Evolutionary conservation across 2,888 invertebrate genomes (phyloP).

Genomic region (Aphodius granarius): DNA sequence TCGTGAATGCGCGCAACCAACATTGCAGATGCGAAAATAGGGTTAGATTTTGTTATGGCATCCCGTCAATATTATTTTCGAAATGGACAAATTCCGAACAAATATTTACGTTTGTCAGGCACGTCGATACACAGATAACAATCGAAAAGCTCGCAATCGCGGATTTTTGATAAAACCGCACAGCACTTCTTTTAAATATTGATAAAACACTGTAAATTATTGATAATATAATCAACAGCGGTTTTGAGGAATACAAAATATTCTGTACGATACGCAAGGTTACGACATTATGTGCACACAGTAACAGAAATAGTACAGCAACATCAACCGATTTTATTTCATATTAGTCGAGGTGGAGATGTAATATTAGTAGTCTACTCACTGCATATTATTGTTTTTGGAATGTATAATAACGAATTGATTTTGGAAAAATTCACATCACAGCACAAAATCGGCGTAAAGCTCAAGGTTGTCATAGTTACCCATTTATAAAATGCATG

Average conservation of each 20-base stretch:
- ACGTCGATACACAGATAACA: slow-evolving; percentile 5
- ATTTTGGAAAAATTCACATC: not conserved
- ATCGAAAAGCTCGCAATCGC: slow-evolving; percentile 16
- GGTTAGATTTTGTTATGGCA: not conserved
- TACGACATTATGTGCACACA: slow-evolving; percentile 5
- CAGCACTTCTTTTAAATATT: slow-evolving; percentile 18
- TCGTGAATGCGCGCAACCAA: slow-evolving; percentile 8
- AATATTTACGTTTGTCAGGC: not conserved
- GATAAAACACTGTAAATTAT: slow-evolving; percentile 24
- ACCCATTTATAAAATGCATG: slow-evolving; percentile 44
- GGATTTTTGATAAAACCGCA: slow-evolving; percentile 21
- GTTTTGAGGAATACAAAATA: not conserved
- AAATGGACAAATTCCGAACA: not conserved
- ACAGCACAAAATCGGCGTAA: not conserved
- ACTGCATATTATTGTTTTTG: not conserved
- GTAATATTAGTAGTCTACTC: not conserved
- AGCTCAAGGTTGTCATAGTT: slow-evolving; percentile 45
- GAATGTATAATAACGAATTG: not conserved
- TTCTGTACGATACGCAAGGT: slow-evolving; percentile 25
- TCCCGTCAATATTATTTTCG: not conserved
- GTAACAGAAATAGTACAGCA: not conserved
- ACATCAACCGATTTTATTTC: not conserved
- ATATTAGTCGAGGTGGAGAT: not conserved
- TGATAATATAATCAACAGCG: slow-evolving; percentile 16
- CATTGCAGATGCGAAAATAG: slow-evolving; percentile 8